Evolutionary conservation across 1,140 invertebrate species (phyloP), one percentile per base, ranked within the genome.

Genomic region (Psix sp.): DNA sequence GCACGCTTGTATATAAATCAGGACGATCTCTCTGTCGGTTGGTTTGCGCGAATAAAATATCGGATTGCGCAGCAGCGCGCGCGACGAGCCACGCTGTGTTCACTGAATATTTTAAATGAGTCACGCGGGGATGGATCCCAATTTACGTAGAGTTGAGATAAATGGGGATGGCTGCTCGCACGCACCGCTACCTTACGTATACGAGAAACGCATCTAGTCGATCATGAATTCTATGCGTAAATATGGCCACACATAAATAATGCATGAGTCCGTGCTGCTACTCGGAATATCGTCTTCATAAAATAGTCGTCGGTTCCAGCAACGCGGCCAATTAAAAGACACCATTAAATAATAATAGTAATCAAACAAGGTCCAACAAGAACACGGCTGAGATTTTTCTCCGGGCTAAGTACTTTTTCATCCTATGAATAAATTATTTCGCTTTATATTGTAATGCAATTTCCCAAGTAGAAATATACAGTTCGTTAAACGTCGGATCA

Each of bases 221-320:
- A 77, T 75, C 59, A 46, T 66, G 24, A 60, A 70, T 70, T 54
- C 51, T 46, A 68, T 68, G 70, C 63, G 67, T 63, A 76, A 70
- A 76, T 75, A 73, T 54, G 21, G 43, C 74, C 29, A 80, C n/a
- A n/a, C n/a, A n/a, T 82, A 80, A 77, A 82, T 82, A 79, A 82
- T 81, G 75, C 76, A 82, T 80, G 78, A 79, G 48, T 51, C 67
- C 59, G 45, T 57, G 46, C 54, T 26, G 15, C 59, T 43, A 14
- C 57, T 10, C 36, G 2, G 26, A n/a, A 14, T 39, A 42, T 39
- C 35, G 63, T 46, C 43, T 51, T 59, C 59, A 54, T 68, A 62
- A 74, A 68, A 51, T 40, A 68, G 52, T 48, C 57, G 38, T 11
- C 49, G 15, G n/a, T 13, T 14, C 3, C 20, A 10, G 46, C 21